A percentile compares a stretch with the other conserved stretches of the same genome.
Conservation (phyloP, 2,888 invertebrate species). For the Crocallis elinguaria region DNA sequence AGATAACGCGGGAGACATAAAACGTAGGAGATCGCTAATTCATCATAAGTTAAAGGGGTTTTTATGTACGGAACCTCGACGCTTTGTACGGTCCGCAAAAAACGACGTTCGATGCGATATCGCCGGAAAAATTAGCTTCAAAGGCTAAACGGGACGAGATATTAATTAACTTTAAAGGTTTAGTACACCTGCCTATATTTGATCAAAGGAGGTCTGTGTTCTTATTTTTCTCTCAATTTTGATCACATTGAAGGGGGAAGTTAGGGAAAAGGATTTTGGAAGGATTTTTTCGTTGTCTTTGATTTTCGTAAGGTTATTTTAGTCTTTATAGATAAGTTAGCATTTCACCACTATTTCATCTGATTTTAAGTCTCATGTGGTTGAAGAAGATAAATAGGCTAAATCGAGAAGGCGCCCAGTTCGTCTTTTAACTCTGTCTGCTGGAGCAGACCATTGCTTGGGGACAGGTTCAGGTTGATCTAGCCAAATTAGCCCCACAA, state of each 20-base stretch:
- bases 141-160: conserved; percentile 67
- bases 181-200: conserved; percentile 40
- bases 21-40: conserved; percentile 85
- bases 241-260: conserved; percentile 18
- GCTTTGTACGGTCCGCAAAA: conserved; percentile 76
- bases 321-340: background rate
- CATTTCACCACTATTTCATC: too few relatives aligned
- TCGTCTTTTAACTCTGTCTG: too few relatives aligned
- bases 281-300: background rate
- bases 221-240: conserved; percentile 19
- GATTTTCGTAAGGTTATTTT: background rate
- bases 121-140: conserved; percentile 66
- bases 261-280: background rate
- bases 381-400: too few relatives aligned
- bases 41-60: conserved; percentile 85
- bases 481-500: too few relatives aligned
- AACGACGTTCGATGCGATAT: conserved; percentile 59
- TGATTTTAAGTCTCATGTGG: too few relatives aligned
- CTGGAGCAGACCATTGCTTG: too few relatives aligned
- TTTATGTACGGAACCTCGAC: conserved; percentile 75
- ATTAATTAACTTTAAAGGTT: conserved; percentile 76
- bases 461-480: too few relatives aligned
- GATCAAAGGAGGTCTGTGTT: conserved; percentile 17
- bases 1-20: conserved; percentile 82
- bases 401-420: too few relatives aligned